Percentiles rank a stretch among this genome's conserved stretches.
phyloP scores from a whole-genome alignment of 2,888 invertebrate genomes.

The Caenorhabditis sp. region DNA sequence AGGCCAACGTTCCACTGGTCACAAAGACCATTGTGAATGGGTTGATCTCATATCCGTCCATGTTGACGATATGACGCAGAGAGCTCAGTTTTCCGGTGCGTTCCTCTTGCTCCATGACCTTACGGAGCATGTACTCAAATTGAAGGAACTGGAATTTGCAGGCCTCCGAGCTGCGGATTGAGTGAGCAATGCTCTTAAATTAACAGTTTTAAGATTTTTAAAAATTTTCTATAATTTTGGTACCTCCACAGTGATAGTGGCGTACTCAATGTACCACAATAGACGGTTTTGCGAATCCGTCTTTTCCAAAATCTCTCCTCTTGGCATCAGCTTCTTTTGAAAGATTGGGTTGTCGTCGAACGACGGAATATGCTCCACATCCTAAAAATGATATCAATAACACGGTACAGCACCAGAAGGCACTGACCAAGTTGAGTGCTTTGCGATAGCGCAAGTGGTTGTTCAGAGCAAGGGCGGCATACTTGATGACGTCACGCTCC shows the following conservation, averaged over 20 bases:
- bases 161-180: slow-evolving; percentile 72
- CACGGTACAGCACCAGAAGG: neutral
- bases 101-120: slow-evolving; percentile 77
- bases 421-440: slow-evolving; percentile 72
- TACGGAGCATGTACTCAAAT: slow-evolving; percentile 77
- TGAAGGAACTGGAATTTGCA: slow-evolving; percentile 78
- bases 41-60: slow-evolving; percentile 77
- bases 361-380: slow-evolving; percentile 67
- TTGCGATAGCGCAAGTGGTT: slow-evolving; percentile 76
- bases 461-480: slow-evolving; percentile 73
- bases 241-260: slow-evolving; percentile 77
- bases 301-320: slow-evolving; percentile 67
- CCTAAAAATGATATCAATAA: slow-evolving; percentile 57
- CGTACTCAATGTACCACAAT: slow-evolving; percentile 78
- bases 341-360: slow-evolving; percentile 78
- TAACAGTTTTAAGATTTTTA: too few relatives aligned
- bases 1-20: slow-evolving; percentile 76
- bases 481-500: slow-evolving; percentile 73
- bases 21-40: slow-evolving; percentile 79
- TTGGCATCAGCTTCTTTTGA: slow-evolving; percentile 71
- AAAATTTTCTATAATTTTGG: too few relatives aligned
- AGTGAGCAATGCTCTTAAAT: slow-evolving; percentile 76
- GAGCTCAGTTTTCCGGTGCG: slow-evolving; percentile 74
- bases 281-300: slow-evolving; percentile 74
- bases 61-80: slow-evolving; percentile 76